Base-by-base conservation (phyloP, 1,140 invertebrate genomes). In the Leptopilina boulardi region DNA sequence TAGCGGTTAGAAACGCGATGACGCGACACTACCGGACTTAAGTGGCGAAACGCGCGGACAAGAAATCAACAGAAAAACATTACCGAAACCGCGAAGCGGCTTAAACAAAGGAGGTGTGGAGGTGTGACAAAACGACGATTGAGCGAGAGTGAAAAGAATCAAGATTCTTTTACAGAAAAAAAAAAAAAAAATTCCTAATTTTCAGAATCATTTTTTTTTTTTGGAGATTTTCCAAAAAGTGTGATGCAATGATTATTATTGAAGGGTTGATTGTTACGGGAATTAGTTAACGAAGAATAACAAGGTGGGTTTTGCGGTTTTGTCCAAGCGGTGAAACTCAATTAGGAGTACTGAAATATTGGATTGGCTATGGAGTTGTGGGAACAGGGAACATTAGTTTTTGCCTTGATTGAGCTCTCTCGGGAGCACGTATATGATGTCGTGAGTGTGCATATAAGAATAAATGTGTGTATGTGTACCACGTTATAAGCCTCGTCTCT, bases 1-100 rank as follows among this genome's bases (percentile, higher is more conserved):
- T 80, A 81, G 74, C 79, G 82, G 79, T 75, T 81, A 26, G 79
- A 77, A 83, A 82, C 78, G 86, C 83, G 87, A 90, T 89, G 89
- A 89, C 87, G 87, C 85, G 89, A 89, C 89, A 90, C 88, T 89
- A 88, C 85, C 84, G 86, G 87, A 89, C 88, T 89, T 89, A 89
- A 90, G 88, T 90, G 89, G 89, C 89, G 88, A 90, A 88, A 89
- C 87, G 86, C 86, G 88, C 85, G 88, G 86, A 80, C 80, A 89
- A 89, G 87, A 89, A 90, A 80, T 77, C 71, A 23, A 56, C 73
- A 84, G 84, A 87, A 87, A 88, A 88, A 87, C 83, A 77, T 74
- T 82, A 83, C 82, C 78, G 82, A 87, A 84, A 85, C 80, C 79
- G 85, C 86, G 83, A 84, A 84, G 87, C 89, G 88, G 89, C 85